phyloP scores from a whole-genome alignment of 2,888 invertebrate species.

The Meteorus colon region DNA sequence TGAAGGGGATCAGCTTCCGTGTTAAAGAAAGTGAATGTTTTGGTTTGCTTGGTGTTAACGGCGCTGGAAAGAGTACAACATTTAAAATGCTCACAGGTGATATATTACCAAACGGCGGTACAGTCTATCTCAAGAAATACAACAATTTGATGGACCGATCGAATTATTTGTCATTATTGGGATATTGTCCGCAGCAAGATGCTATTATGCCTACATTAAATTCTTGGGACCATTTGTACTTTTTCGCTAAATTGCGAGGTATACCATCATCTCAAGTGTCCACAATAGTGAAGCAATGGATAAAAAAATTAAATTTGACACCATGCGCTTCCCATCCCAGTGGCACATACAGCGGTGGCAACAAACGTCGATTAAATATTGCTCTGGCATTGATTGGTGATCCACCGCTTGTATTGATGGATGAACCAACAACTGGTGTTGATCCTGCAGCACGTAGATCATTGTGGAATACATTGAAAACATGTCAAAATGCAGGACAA shows the following conservation, averaged over 20 bases:
- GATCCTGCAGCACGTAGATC: constrained; percentile 81
- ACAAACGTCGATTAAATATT: constrained; percentile 85
- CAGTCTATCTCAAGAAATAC: constrained; percentile 61
- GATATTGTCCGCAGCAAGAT: constrained; percentile 94
- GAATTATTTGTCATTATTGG: constrained; percentile 82
- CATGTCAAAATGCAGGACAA: constrained; percentile 74
- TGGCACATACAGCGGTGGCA: constrained; percentile 82
- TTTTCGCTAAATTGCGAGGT: constrained; percentile 85
- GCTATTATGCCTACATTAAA: constrained; percentile 86
- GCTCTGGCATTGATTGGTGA: constrained; percentile 84
- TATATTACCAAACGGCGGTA: constrained; percentile 72
- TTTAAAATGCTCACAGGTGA: constrained; percentile 95
- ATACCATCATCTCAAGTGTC: constrained; percentile 73
- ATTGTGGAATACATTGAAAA: constrained; percentile 79
- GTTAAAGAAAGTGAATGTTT: constrained; percentile 86
- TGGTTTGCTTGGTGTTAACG: constrained; percentile 88
- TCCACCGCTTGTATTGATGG: constrained; percentile 81
- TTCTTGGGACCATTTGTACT: constrained; percentile 81
- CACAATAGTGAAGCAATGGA: constrained; percentile 76
- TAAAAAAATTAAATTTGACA: constrained; percentile 74
- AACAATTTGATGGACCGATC: constrained; percentile 56
- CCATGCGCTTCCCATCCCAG: constrained; percentile 67
- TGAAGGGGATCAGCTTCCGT: constrained; percentile 83
- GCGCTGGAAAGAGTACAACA: constrained; percentile 91
- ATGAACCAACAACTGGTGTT: constrained; percentile 84